Evolutionary conservation across 2,113 vertebrate genomes (phyloP), one percentile per base, ranked within the genome.

Genomic region (Odobenus rosmarus): DNA sequence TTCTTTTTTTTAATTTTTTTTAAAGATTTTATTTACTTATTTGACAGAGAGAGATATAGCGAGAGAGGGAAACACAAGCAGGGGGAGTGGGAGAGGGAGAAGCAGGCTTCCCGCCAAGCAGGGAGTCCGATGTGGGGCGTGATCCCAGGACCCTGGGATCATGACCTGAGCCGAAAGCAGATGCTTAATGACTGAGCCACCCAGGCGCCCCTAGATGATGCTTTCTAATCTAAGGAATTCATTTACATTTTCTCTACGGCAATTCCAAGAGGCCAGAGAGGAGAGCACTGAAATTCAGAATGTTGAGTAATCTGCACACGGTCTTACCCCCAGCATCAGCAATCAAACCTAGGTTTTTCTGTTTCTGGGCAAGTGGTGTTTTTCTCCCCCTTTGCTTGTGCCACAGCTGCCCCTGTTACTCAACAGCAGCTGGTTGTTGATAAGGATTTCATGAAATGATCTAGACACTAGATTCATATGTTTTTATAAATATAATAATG

Each of bases 401-500:
- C 59, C 23, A 8, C 10, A 76, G 19, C 36, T 86, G 14, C 36
- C 55, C n/a, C 33, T 46, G 13, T 77, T 69, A 23, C 19, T n/a
- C n/a, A 91, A n/a, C 26, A 94, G 33, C 42, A 92, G 89, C 89
- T 71, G 49, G 49, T 79, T 95, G 61, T 77, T 79, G 53, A 94
- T 86, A n/a, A 86, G 46, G 24, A 80, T 49, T 79, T 95, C 31
- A 28, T 80, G n/a, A 86, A 97, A 84, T 69, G 84, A 92, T 57
- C 51, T 83, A 90, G 83, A 93, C 51, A 36, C 12, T 69, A 24
- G 31, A 79, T 71, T 96, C 62, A 33, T 83, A 71, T 33, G 39
- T 42, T 95, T 96, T 96, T 92, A 81, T 81, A 90, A 84, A 88
- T 72, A 36, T 53, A 93, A 82, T 71, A 64, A 72, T 74, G 76